Base-by-base conservation (phyloP, 1,140 invertebrate species). In the Hypothenemus hampei region DNA sequence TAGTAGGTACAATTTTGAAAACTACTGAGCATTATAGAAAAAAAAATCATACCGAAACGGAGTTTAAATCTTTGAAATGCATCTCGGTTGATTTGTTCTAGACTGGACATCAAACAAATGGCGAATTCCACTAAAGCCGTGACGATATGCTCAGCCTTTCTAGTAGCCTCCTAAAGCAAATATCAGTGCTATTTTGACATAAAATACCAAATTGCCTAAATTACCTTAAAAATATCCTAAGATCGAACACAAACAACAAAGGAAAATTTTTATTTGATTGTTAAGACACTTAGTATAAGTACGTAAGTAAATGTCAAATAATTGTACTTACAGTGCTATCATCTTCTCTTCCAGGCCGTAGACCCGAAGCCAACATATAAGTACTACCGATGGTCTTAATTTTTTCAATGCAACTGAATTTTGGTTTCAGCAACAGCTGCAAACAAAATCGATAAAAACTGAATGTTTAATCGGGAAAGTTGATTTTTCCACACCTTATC, bases 351-450 rank as follows among this genome's bases (percentile, higher is more conserved):
- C 90, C 91, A 1, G 91, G 90, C 50, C 87, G 79, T 8, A 99
- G 73, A 0, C 96, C 96, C 5, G 93, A 91, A 0, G 95, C 96
- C 24, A 95, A 82, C 96, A 99, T 99, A 65, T 98, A 99, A 0
- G 94, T 98, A 69, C 91, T 94, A 10, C 94, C 94, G 53, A 98
- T 98, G 0, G 96, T 98, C 72, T 98, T 99, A 39, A 99, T 99
- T 72, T 98, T 98, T 73, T 99, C 96, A 57, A 98, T 93, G 57
- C 88, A 85, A 60, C 87, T 93, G 73, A 93, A 98, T 66, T 95
- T 95, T 0, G 91, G 91, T 67, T 96, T 95, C 6, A 92, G 71
- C n/a, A 97, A 70, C 10, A 97, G 71, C 83, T 89, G 72, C 37
- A 82, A 78, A 56, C 59, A 45, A 22, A 48, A 7, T 35, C 3